Conservation (phyloP, 2,888 invertebrate species). For the Nematopogon swammerdamellus region DNA sequence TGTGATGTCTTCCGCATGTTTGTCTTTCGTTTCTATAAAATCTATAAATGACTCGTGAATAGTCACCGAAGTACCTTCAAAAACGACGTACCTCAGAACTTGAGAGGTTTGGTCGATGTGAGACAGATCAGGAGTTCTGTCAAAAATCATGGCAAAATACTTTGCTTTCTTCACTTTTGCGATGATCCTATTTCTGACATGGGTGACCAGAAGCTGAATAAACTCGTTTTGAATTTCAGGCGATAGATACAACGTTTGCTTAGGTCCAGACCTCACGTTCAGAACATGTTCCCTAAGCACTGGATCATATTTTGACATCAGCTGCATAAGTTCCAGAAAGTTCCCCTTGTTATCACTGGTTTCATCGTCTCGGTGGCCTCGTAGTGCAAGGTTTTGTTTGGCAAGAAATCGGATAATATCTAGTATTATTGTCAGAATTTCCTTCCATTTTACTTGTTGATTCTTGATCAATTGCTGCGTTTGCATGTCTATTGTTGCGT, state of each 20-base stretch:
- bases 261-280: too few relatives aligned
- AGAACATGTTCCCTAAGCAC: too few relatives aligned
- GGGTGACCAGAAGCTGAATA: too few relatives aligned
- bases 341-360: too few relatives aligned
- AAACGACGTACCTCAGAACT: slow-evolving; percentile 1
- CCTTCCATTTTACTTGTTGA: slow-evolving; percentile 1
- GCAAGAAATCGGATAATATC: slow-evolving; percentile 3
- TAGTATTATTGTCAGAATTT: slow-evolving; percentile 1
- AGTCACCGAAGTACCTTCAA: background rate
- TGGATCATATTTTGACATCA: too few relatives aligned
- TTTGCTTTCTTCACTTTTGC: background rate
- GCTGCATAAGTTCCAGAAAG: too few relatives aligned
- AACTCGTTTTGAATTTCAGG: too few relatives aligned
- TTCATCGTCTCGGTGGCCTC: too few relatives aligned
- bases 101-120: too few relatives aligned
- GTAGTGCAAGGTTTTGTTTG: slow-evolving; percentile 3
- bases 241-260: too few relatives aligned
- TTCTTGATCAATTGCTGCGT: slow-evolving; percentile 1
- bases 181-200: background rate
- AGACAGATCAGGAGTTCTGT: background rate
- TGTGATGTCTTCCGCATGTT: slow-evolving; percentile 14
- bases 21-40: slow-evolving; percentile 10
- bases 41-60: slow-evolving; percentile 5
- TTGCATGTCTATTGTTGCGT: slow-evolving; percentile 2
- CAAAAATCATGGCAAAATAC: background rate